A percentile compares a stretch with the other conserved stretches of the same genome.
Evolutionary conservation across 2,113 vertebrate species (phyloP).

Genomic region (Eonycteris spelaea): DNA sequence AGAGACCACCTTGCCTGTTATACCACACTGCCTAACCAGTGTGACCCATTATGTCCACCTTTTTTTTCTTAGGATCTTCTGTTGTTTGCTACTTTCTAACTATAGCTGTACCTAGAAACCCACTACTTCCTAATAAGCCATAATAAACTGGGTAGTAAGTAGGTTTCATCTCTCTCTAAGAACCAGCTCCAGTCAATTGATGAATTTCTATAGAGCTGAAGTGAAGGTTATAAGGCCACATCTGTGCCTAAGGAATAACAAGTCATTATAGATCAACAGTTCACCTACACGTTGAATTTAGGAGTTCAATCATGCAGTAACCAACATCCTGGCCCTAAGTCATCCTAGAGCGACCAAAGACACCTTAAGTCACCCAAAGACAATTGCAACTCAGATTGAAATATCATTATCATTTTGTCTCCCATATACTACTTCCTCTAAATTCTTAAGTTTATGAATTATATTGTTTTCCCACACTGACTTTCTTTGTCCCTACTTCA

Average conservation of each 20-base stretch:
- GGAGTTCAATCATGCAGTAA: neutral
- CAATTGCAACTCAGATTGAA: neutral
- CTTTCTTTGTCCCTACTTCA: neutral
- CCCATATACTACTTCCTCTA: neutral
- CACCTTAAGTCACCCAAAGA: neutral
- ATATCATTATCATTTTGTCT: neutral
- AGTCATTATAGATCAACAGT: neutral
- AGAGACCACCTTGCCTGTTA: neutral
- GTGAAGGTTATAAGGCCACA: neutral
- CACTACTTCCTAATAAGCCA: neutral
- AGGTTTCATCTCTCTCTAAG: neutral
- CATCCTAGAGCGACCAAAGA: neutral
- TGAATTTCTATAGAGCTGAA: neutral
- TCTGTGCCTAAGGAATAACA: neutral
- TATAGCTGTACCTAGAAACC: neutral
- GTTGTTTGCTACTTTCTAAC: neutral
- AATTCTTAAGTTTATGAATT: neutral
- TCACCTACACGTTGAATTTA: neutral
- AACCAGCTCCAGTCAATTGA: neutral
- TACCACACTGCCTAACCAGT: neutral
- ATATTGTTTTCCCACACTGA: neutral
- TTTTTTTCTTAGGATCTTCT: neutral
- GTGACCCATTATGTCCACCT: neutral
- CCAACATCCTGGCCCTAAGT: neutral
- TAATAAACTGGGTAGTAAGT: neutral